These are phyloP conservation scores for Palaemon carinicauda DNA, from an alignment of 1,140 invertebrate species.

Conservation along the genomic window DNA sequence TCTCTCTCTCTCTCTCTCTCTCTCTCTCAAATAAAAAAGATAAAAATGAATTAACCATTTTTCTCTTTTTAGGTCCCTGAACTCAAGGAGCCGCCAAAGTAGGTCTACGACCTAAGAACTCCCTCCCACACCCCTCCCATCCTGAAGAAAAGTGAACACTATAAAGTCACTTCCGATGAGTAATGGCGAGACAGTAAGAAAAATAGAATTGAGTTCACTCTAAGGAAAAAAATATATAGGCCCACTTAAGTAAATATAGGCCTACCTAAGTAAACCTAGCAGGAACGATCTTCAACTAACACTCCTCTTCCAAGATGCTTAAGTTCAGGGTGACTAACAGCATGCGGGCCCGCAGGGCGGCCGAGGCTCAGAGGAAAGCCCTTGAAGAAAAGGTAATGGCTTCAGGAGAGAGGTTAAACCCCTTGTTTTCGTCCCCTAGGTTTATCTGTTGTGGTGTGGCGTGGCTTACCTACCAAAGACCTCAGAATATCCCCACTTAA, in stretches of 20 bases:
- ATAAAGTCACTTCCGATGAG: too few relatives aligned
- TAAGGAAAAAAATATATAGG: neutral
- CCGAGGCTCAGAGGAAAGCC: slow-evolving; percentile 52
- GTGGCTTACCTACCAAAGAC: too few relatives aligned
- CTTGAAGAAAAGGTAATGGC: slow-evolving; percentile 56
- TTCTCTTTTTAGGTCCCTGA: neutral
- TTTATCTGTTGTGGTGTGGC: too few relatives aligned
- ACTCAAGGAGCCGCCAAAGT: neutral
- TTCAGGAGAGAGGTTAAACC: neutral
- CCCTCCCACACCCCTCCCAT: too few relatives aligned
- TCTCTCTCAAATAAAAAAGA: neutral
- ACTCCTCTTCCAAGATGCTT: slow-evolving; percentile 33
- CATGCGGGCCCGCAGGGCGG: slow-evolving; percentile 53
- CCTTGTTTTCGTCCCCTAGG: too few relatives aligned
- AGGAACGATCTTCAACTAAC: neutral
- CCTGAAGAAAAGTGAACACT: too few relatives aligned
- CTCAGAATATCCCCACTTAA: too few relatives aligned
- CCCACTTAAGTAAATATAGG: too few relatives aligned
- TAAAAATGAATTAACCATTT: neutral
- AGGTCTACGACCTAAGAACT: too few relatives aligned
- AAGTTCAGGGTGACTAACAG: slow-evolving; percentile 58
- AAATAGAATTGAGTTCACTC: too few relatives aligned
- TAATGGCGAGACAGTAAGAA: too few relatives aligned
- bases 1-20: neutral
- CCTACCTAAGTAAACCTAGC: neutral